Conservation (phyloP, 2,888 invertebrate genomes). For the Pelosia muscerda region DNA sequence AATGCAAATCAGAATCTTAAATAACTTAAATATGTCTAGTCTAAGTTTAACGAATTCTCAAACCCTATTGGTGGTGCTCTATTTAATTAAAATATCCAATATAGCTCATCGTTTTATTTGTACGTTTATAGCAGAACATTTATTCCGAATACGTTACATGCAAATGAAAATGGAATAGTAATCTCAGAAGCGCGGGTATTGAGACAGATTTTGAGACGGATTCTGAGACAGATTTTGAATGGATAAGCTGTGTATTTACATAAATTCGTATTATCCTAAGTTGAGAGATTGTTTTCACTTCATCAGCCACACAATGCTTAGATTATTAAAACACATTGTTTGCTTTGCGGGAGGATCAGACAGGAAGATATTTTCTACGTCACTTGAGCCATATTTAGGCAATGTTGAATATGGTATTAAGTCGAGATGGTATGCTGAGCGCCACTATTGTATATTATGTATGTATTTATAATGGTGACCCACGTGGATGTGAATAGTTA, state of each 20-base stretch:
- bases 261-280: conserved; percentile 3
- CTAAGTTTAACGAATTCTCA: background rate
- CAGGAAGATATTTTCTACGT: background rate
- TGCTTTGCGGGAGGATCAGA: background rate
- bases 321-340: background rate
- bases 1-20: no score
- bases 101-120: background rate
- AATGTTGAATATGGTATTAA: background rate
- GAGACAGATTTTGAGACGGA: conserved; percentile 28
- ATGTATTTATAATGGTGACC: no score
- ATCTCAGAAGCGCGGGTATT: conserved; percentile 3
- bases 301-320: background rate
- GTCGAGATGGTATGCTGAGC: no score
- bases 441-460: no score
- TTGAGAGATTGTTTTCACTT: conserved; percentile 2
- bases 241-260: conserved; percentile 4
- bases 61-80: background rate
- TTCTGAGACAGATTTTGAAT: conserved; percentile 19
- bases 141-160: conserved; percentile 1
- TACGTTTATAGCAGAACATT: background rate
- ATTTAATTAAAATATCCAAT: conserved; percentile 6
- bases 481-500: no score
- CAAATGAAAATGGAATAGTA: conserved; percentile 15
- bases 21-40: no score
- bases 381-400: background rate